phyloP scores from a whole-genome alignment of 2,113 vertebrate genomes.

The Spea bombifrons region DNA sequence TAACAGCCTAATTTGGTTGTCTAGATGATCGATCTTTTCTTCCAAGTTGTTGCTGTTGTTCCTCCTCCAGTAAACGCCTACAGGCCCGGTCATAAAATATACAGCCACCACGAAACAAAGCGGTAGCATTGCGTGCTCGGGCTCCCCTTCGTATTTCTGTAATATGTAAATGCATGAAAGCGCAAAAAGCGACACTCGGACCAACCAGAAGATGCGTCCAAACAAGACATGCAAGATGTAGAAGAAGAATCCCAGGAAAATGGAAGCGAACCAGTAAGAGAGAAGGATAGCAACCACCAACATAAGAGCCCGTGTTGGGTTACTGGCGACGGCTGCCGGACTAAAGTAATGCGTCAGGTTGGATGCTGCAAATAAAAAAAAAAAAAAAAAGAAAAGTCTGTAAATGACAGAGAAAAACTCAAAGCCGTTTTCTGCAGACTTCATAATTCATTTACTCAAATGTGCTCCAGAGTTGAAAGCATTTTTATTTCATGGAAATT shows the following conservation, averaged over 20 bases:
- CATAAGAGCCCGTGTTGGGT: constrained; percentile 75
- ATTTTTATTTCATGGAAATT: too few species aligned
- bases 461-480: too few species aligned
- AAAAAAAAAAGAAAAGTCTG: neutral
- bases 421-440: too few species aligned
- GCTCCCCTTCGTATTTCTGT: constrained; percentile 92
- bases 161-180: constrained; percentile 93
- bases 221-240: constrained; percentile 82
- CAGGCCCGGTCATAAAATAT: constrained; percentile 93
- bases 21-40: constrained; percentile 93
- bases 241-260: constrained; percentile 87
- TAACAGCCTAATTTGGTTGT: constrained; percentile 88
- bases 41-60: constrained; percentile 75
- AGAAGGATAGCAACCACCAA: constrained; percentile 80
- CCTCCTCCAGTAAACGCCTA: constrained; percentile 86
- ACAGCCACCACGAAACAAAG: constrained; percentile 89
- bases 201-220: constrained; percentile 92
- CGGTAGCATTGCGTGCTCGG: constrained; percentile 80
- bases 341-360: constrained; percentile 92
- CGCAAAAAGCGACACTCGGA: constrained; percentile 80
- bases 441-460: too few species aligned
- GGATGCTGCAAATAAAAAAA: constrained; percentile 69
- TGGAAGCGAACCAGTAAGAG: constrained; percentile 83
- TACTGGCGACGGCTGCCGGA: constrained; percentile 71
- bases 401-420: neutral